Percentiles rank a stretch among this genome's conserved stretches.
Conservation (phyloP, 1,140 invertebrate genomes). For the Hypsibius dujardini region DNA sequence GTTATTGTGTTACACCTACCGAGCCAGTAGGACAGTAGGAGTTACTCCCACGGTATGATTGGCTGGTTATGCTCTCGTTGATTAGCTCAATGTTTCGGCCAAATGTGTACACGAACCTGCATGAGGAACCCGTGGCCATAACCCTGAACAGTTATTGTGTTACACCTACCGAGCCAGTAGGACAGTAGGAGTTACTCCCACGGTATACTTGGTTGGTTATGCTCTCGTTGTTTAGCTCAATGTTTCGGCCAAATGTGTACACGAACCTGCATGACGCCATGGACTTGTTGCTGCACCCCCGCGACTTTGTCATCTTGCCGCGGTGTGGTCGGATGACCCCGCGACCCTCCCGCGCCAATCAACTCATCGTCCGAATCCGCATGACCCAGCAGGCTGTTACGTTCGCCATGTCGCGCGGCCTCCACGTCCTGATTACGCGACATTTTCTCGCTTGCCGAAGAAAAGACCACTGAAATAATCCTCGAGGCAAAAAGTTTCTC, state of each 20-base stretch:
- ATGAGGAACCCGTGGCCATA: background rate
- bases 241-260: background rate
- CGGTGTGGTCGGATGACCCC: background rate
- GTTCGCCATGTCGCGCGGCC: background rate
- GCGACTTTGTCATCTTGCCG: background rate
- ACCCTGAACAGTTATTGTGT: background rate
- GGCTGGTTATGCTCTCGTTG: background rate
- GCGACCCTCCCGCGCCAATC: background rate
- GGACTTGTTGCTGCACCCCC: slow-evolving; percentile 1
- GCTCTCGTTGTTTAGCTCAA: background rate
- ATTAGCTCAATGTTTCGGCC: no score
- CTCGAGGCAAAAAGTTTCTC: no score
- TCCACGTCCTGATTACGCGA: background rate
- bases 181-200: no score
- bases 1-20: background rate
- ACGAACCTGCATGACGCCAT: background rate
- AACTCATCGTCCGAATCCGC: background rate
- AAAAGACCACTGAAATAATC: no score
- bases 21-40: no score
- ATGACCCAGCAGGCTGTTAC: background rate
- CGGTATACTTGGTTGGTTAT: background rate
- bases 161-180: no score
- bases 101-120: background rate
- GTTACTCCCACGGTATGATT: background rate
- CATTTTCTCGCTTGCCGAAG: background rate